These are phyloP conservation scores for Xenopus borealis DNA, from an alignment of 2,113 vertebrate species.

Conservation along the genomic window DNA sequence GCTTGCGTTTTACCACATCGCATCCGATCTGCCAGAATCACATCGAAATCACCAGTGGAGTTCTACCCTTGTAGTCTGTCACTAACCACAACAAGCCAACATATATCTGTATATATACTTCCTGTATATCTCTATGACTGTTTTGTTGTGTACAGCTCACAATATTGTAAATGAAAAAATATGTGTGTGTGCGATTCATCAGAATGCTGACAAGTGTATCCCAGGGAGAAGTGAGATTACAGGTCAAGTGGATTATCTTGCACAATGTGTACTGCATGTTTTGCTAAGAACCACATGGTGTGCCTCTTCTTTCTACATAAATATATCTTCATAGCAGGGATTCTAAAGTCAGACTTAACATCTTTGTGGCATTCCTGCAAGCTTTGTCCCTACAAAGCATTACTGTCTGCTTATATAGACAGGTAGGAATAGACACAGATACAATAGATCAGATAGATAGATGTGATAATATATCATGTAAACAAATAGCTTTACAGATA, in stretches of 20 bases:
- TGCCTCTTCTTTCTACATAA: conserved; percentile 11
- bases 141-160: conserved; percentile 24
- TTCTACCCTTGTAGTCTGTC: too few species aligned
- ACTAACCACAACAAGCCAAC: not conserved
- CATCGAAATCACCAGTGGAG: too few species aligned
- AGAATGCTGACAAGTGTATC: conserved; percentile 30
- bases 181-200: conserved; percentile 29
- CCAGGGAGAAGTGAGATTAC: conserved; percentile 22
- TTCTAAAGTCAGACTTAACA: not conserved
- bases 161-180: conserved; percentile 14
- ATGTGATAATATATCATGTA: too few species aligned
- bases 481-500: too few species aligned
- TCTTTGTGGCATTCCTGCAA: not conserved
- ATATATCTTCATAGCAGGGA: conserved; percentile 19
- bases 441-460: too few species aligned
- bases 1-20: too few species aligned
- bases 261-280: conserved; percentile 25
- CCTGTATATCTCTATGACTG: conserved; percentile 15
- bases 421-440: too few species aligned
- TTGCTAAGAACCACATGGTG: conserved; percentile 36
- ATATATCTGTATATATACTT: not conserved
- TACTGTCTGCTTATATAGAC: too few species aligned
- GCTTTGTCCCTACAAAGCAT: too few species aligned
- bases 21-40: too few species aligned
- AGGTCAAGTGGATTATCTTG: conserved; percentile 39